Base-by-base conservation (phyloP, 1,140 invertebrate species). In the Phocides pigmalion region DNA sequence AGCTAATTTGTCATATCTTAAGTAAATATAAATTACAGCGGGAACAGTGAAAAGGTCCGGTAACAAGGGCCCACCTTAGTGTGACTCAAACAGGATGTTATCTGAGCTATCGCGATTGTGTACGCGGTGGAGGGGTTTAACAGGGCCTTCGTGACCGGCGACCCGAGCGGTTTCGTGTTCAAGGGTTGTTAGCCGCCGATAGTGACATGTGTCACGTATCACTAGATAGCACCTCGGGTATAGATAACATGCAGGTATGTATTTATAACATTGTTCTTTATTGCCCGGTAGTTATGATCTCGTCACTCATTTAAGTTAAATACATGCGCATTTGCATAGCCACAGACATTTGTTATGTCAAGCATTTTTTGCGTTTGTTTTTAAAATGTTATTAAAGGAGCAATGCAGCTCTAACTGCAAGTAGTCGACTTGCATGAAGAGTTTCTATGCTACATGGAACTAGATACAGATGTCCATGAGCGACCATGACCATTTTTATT, bases 161-260 rank as follows among this genome's bases (percentile, higher is more conserved):
- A 46, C 16, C 42, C 42, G 42, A n/a, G 49, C 68, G 63, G 70
- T 72, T 67, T 64, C 58, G 66, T 69, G 73, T 74, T 69, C 66
- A 71, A 56, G 49, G 65, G 64, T 44, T 70, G 70, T 64, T 49
- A 56, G 42, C 15, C 41, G 20, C 16, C 51, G 66, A 66, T 63
- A 62, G 28, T 59, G 71, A 64, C 66, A 70, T 68, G 64, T 66
- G 63, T 62, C 62, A 54, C 51, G 41, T 64, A 39, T 37, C 51
- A 56, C 49, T 42, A 28, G 50, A 41, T 32, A 28, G 25, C 47
- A 53, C 37, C 49, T 20, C 28, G 5, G 25, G 47, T 50, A n/a
- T 50, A 35, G 6, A 11, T 22, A 25, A 3, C 46, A 25, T 1
- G 42, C 9, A 12, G 16, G 16, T 46, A 22, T 20, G 11, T 3